phyloP scores from a whole-genome alignment of 92 coral and sea anemone genomes.

The Galaxea fascicularis region DNA sequence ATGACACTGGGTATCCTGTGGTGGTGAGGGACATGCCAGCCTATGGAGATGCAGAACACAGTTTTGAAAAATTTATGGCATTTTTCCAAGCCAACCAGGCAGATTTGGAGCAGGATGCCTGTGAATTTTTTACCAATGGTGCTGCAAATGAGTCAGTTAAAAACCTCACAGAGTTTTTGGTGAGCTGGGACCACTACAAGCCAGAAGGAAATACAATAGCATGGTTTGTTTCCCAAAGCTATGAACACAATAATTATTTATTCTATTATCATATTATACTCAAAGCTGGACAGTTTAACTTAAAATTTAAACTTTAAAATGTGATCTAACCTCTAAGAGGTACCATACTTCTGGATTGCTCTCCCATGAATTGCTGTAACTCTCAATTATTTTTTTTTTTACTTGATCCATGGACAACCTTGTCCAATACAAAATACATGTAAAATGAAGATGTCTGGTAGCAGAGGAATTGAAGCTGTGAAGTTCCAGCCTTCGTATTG shows the following conservation, averaged over 20 bases:
- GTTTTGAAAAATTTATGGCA: constrained; percentile 74
- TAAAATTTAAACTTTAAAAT: too few species aligned
- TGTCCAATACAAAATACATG: too few species aligned
- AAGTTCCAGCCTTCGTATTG: too few species aligned
- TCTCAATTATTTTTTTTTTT: too few species aligned
- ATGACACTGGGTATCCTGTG: constrained; percentile 83
- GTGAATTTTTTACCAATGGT: constrained; percentile 76
- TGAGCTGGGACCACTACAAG: constrained; percentile 72
- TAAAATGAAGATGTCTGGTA: too few species aligned
- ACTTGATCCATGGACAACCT: too few species aligned
- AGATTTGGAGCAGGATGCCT: constrained; percentile 71
- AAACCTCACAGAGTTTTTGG: constrained; percentile 55
- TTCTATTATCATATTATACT: too few species aligned
- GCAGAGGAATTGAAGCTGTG: too few species aligned
- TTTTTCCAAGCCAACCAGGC: constrained; percentile 57
- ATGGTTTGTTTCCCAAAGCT: constrained; percentile 60
- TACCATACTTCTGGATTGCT: too few species aligned
- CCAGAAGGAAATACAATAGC: constrained; percentile 74
- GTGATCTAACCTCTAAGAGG: too few species aligned
- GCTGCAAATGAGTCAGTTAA: constrained; percentile 36
- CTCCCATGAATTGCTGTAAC: too few species aligned
- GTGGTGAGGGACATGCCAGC: constrained; percentile 67
- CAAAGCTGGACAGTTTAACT: neutral
- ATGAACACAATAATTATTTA: too few species aligned
- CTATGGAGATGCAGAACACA: constrained; percentile 69